phyloP scores from a whole-genome alignment of 2,113 vertebrate species.

The Vireo altiloquus region DNA sequence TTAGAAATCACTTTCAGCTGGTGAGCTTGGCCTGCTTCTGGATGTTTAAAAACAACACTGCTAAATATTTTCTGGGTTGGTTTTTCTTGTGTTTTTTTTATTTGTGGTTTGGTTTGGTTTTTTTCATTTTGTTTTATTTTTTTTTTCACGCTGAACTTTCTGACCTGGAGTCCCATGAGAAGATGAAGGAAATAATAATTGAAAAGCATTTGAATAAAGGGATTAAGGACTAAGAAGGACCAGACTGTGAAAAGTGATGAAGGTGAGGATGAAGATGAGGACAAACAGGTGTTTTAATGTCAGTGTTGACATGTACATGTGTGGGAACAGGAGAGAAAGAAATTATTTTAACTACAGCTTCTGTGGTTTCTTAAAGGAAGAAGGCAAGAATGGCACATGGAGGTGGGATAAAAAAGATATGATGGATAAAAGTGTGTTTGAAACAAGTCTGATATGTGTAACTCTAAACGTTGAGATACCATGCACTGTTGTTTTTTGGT shows the following conservation, averaged over 20 bases:
- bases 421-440: not conserved
- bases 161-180: not conserved
- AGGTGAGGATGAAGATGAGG: not conserved
- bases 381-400: not conserved
- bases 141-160: not conserved
- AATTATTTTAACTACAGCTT: not conserved
- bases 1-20: not conserved
- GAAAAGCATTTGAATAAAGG: not conserved
- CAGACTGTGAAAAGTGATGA: not conserved
- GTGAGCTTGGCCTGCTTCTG: not conserved
- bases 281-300: not conserved
- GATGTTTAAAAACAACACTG: not conserved
- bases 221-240: not conserved
- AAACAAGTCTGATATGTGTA: not conserved
- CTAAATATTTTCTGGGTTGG: not conserved
- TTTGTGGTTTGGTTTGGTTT: not conserved
- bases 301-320: not conserved
- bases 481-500: not conserved
- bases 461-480: not conserved
- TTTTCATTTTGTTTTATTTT: rapidly evolving
- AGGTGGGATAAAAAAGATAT: not conserved
- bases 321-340: not conserved
- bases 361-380: not conserved
- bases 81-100: not conserved
- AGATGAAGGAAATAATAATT: not conserved